Conservation (phyloP, 2,797 vertebrate genomes). For the Fringilla coelebs region DNA sequence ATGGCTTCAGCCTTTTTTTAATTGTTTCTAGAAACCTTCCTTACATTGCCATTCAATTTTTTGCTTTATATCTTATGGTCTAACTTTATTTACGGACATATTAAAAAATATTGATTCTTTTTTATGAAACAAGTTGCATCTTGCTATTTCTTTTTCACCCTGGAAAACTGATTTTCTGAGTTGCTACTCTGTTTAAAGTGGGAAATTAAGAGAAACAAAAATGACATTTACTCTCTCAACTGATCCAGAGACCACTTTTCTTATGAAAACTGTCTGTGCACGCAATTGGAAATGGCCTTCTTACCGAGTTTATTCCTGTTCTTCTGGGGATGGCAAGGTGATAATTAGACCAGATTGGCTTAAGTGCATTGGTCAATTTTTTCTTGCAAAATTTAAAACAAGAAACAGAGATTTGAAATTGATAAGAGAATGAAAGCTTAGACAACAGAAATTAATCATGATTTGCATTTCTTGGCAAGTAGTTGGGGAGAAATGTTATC, state of each 20-base stretch:
- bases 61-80: background rate
- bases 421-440: background rate
- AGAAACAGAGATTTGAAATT: background rate
- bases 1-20: background rate
- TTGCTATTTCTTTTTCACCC: background rate
- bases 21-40: background rate
- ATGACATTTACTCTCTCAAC: rapidly evolving
- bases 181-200: background rate
- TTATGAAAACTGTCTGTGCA: background rate
- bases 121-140: background rate
- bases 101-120: background rate
- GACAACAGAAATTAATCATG: background rate
- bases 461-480: background rate
- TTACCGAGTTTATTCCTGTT: background rate
- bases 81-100: background rate
- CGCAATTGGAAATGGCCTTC: background rate
- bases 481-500: background rate
- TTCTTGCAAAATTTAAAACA: background rate
- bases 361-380: background rate
- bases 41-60: background rate
- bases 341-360: background rate
- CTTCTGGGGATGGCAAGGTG: rapidly evolving
- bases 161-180: background rate
- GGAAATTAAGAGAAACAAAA: background rate
- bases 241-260: background rate